Evolutionary conservation across 2,888 invertebrate species (phyloP).

Genomic region (Molorchus minor): DNA sequence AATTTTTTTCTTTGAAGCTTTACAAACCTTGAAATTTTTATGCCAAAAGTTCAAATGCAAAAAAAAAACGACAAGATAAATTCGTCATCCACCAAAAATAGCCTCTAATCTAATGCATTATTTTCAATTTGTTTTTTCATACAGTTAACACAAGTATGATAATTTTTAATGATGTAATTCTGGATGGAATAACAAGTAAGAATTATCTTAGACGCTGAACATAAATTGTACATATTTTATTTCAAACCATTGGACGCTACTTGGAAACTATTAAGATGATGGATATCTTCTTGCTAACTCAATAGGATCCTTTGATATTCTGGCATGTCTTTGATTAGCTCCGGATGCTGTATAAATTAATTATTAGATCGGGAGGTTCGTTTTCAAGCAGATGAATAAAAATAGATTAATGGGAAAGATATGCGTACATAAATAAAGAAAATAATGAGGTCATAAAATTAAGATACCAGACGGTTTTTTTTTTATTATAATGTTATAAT

Average conservation of each 20-base stretch:
- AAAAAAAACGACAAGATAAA: too few species aligned
- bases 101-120: too few species aligned
- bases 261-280: background rate
- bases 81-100: too few species aligned
- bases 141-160: background rate
- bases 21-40: too few species aligned
- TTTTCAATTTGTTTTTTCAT: too few species aligned
- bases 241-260: too few species aligned
- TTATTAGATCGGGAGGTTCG: background rate
- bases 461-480: conserved; percentile 12
- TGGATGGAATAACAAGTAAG: background rate
- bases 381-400: background rate
- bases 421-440: background rate
- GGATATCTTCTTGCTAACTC: background rate
- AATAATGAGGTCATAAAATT: background rate
- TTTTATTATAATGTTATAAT: background rate
- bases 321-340: background rate
- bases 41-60: too few species aligned
- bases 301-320: background rate
- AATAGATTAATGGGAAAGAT: background rate
- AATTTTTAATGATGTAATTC: conserved; percentile 2
- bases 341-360: background rate
- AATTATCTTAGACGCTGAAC: background rate
- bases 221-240: too few species aligned
- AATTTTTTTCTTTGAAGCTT: too few species aligned